Percentiles rank a stretch among this genome's conserved stretches.
These are phyloP conservation scores for Wasmannia auropunctata DNA, from an alignment of 1,140 invertebrate genomes.

Conservation along the genomic window DNA sequence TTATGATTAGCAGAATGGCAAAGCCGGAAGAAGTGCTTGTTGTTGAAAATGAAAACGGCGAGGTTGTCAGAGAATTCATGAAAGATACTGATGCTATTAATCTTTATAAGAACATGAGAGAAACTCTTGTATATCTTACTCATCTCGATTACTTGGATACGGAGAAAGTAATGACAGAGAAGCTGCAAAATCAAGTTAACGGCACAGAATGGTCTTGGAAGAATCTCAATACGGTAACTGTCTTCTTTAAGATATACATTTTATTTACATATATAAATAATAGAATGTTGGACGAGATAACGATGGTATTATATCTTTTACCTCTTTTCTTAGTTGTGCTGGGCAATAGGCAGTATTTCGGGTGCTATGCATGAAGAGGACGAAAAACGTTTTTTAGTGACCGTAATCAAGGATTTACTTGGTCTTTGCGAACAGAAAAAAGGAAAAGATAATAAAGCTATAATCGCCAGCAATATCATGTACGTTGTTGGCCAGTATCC, in stretches of 20 bases:
- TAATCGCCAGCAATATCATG: slow-evolving; percentile 99
- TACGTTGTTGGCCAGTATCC: slow-evolving; percentile 99
- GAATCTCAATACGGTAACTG: slow-evolving; percentile 96
- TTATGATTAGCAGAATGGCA: slow-evolving; percentile 99
- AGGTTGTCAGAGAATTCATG: slow-evolving; percentile 99
- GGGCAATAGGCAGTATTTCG: slow-evolving; percentile 99
- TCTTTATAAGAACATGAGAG: slow-evolving; percentile 99
- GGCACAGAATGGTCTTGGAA: slow-evolving; percentile 99
- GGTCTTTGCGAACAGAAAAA: slow-evolving; percentile 99
- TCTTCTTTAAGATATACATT: background rate
- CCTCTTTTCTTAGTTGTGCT: slow-evolving; percentile 91
- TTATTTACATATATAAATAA: background rate
- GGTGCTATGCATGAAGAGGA: slow-evolving; percentile 99
- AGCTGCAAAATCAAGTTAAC: slow-evolving; percentile 99
- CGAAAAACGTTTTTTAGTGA: slow-evolving; percentile 99
- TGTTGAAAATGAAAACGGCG: slow-evolving; percentile 99
- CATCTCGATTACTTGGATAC: slow-evolving; percentile 99
- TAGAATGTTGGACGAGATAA: background rate
- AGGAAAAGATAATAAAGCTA: slow-evolving; percentile 99
- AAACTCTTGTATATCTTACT: slow-evolving; percentile 99
- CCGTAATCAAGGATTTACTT: slow-evolving; percentile 99
- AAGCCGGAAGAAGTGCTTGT: slow-evolving; percentile 99
- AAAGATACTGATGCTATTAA: slow-evolving; percentile 99
- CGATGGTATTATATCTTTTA: background rate
- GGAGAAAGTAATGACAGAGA: slow-evolving; percentile 99